Evolutionary conservation across 2,113 vertebrate genomes (phyloP).

Genomic region (Carassius auratus): DNA sequence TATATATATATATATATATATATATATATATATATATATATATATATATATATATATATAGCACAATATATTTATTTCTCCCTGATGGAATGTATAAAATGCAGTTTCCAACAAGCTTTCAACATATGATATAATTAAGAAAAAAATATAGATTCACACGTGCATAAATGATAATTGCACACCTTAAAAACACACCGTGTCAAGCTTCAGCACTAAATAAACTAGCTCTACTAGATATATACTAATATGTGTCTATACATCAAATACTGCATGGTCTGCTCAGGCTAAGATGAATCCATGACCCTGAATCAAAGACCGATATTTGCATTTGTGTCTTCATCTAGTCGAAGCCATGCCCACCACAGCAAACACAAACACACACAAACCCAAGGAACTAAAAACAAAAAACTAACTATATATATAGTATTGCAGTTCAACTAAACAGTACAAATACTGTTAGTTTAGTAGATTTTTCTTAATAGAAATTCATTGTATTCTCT

Average conservation of each 20-base stretch:
- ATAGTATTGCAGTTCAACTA: slow-evolving; percentile 91
- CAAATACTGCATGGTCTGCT: slow-evolving; percentile 98
- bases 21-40: slow-evolving; percentile 17
- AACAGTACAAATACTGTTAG: slow-evolving; percentile 90
- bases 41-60: slow-evolving; percentile 57
- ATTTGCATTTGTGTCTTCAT: slow-evolving; percentile 84
- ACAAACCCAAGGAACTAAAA: slow-evolving; percentile 70
- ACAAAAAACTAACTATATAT: slow-evolving; percentile 80
- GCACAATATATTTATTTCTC: slow-evolving; percentile 78
- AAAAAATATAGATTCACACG: slow-evolving; percentile 89
- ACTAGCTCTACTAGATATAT: slow-evolving; percentile 82
- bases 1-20: neutral
- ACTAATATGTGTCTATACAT: slow-evolving; percentile 74
- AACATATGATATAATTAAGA: slow-evolving; percentile 88
- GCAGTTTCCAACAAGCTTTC: slow-evolving; percentile 88
- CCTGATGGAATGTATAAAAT: slow-evolving; percentile 99
- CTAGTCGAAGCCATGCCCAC: slow-evolving; percentile 93
- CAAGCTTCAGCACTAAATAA: slow-evolving; percentile 99
- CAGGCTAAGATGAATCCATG: slow-evolving; percentile 91
- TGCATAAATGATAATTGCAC: slow-evolving; percentile 99
- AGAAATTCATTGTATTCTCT: slow-evolving; percentile 88
- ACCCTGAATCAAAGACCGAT: slow-evolving; percentile 80
- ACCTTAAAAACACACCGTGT: slow-evolving; percentile 95
- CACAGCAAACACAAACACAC: slow-evolving; percentile 68
- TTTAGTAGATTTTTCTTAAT: slow-evolving; percentile 83